phyloP scores from a whole-genome alignment of 2,113 vertebrate species.

The Echinops telfairi region DNA sequence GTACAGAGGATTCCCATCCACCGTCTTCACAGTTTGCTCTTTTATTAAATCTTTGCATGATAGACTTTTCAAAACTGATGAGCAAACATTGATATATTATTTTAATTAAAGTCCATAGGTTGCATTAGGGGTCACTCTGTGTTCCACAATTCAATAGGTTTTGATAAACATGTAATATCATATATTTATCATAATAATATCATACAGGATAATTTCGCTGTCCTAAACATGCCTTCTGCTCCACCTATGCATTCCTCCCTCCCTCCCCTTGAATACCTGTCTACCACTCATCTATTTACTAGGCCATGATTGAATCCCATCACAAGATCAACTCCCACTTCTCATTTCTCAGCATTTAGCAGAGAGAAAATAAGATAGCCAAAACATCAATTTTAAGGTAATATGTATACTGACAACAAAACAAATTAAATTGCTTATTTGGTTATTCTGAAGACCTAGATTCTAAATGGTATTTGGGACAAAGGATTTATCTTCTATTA shows the following conservation, averaged over 20 bases:
- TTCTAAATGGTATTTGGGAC: background rate
- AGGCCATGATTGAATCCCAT: background rate
- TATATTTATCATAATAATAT: background rate
- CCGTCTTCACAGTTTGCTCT: too few relatives aligned
- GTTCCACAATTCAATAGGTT: background rate
- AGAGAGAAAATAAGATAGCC: background rate
- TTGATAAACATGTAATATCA: background rate
- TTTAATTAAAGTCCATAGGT: background rate
- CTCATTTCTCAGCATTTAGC: conserved; percentile 1
- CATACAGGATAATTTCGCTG: background rate
- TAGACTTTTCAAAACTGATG: background rate
- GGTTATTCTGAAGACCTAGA: background rate
- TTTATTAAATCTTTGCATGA: background rate
- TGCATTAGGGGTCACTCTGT: background rate
- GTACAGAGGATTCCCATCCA: too few relatives aligned
- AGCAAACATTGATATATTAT: background rate
- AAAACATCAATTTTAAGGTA: background rate
- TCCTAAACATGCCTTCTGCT: background rate
- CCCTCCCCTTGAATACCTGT: background rate
- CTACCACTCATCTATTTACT: background rate
- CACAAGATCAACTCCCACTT: background rate
- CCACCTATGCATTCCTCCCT: background rate
- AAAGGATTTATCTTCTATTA: conserved; percentile 17
- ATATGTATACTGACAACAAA: background rate
- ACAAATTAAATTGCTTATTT: background rate